These are phyloP conservation scores for Laspeyria flexula DNA, from an alignment of 2,888 invertebrate species.

Conservation along the genomic window DNA sequence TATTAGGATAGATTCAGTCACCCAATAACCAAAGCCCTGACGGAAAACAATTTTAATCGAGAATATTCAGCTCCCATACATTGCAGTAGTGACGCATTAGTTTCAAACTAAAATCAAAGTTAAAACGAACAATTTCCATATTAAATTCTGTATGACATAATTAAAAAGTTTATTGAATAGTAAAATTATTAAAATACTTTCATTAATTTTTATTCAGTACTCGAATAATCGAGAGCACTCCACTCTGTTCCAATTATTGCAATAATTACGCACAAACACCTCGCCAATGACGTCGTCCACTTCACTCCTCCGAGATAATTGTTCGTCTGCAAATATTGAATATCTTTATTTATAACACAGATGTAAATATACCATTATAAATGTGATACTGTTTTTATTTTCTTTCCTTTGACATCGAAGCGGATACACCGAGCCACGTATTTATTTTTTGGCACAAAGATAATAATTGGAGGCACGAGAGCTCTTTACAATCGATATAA, in stretches of 20 bases:
- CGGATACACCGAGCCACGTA: too few species aligned
- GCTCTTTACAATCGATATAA: too few species aligned
- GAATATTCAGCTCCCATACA: background rate
- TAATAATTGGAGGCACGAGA: too few species aligned
- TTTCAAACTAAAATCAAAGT: slow-evolving; percentile 2
- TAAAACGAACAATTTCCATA: background rate
- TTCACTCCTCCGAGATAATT: slow-evolving; percentile 25
- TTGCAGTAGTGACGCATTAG: slow-evolving; percentile 2
- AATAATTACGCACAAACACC: slow-evolving; percentile 50
- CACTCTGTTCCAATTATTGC: slow-evolving; percentile 46
- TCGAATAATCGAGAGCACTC: slow-evolving; percentile 42
- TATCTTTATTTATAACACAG: background rate
- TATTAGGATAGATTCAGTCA: too few species aligned
- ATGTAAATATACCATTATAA: background rate
- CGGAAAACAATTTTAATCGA: slow-evolving; percentile 4
- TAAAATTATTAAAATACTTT: slow-evolving; percentile 38
- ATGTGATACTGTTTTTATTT: too few species aligned
- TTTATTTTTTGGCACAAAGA: too few species aligned
- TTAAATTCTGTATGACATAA: slow-evolving; percentile 20
- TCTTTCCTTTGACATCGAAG: too few species aligned
- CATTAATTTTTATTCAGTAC: slow-evolving; percentile 42
- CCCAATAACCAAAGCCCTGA: background rate
- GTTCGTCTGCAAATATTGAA: background rate
- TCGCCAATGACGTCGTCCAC: slow-evolving; percentile 29
- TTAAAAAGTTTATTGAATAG: slow-evolving; percentile 26